Evolutionary conservation across 1,140 invertebrate species (phyloP), one percentile per base, ranked within the genome.

Genomic region (Orius insidiosus): DNA sequence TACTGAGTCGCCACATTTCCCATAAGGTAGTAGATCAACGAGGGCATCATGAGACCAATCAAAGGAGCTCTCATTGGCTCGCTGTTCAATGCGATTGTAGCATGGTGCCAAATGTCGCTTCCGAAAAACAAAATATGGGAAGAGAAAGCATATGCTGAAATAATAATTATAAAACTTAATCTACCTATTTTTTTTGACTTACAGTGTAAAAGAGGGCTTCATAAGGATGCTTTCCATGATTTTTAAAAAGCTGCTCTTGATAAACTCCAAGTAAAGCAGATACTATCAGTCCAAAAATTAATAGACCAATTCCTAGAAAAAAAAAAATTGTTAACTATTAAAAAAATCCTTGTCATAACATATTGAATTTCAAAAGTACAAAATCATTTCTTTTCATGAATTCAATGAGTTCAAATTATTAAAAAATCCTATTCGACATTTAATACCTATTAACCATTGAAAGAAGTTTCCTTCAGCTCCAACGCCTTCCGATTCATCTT

Each of bases 211-310:
- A 98, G 8, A 98, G 65, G 10, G 93, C 88, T 68, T 98, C 95
- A 53, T 76, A 71, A 0, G 94, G 85, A 70, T 95, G 81, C 66
- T 97, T 98, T 42, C 94, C 94, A 65, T 83, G 80, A 47, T 76
- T 75, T 48, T 67, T 66, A 58, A 92, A 90, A 3, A 98, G 63
- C 6, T 74, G 74, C 67, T 99, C 93, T 67, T 98, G 95, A 61
- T 85, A 95, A 49, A 98, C 88, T 2, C 94, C 95, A 84, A 98
- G 89, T 48, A 84, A 68, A 5, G 95, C 90, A 1, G 94, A 96
- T 46, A 95, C 68, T 50, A 98, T 82, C 30, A 99, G 63, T 0
- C 90, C 89, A 49, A 85, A 69, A 0, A 85, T 86, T 8, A 98
- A 64, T 52, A 97, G 72, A 1, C 65, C 60, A 50, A 98, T 89